phyloP scores from a whole-genome alignment of 2,888 invertebrate species.

The Agrochola macilenta region DNA sequence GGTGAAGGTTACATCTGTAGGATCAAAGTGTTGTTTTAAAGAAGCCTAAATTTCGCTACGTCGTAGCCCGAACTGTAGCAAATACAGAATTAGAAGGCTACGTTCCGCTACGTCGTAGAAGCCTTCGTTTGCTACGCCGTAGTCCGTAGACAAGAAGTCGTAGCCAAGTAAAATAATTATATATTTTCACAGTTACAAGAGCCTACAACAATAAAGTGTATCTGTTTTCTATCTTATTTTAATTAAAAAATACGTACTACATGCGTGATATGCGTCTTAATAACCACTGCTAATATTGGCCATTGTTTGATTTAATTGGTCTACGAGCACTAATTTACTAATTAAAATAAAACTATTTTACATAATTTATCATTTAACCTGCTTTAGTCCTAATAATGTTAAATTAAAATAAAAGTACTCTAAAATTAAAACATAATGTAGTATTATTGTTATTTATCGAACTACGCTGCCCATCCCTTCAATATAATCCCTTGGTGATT shows the following conservation, averaged over 20 bases:
- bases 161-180: not conserved
- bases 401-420: no score
- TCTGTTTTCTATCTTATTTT: not conserved
- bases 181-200: not conserved
- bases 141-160: not conserved
- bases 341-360: not conserved
- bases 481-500: constrained; percentile 11
- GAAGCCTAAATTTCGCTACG: not conserved
- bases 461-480: not conserved
- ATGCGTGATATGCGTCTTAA: not conserved
- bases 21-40: no score
- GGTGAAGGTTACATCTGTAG: no score
- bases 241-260: not conserved
- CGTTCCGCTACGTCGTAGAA: constrained; percentile 10
- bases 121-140: constrained; percentile 13
- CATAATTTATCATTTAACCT: no score
- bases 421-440: no score
- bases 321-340: no score
- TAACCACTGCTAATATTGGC: not conserved
- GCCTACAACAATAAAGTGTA: no score
- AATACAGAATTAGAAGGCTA: not conserved
- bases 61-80: not conserved
- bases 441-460: constrained; percentile 21
- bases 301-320: not conserved
- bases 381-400: no score